Conservation (phyloP, 2,113 vertebrate genomes). For the Chloebia gouldiae region DNA sequence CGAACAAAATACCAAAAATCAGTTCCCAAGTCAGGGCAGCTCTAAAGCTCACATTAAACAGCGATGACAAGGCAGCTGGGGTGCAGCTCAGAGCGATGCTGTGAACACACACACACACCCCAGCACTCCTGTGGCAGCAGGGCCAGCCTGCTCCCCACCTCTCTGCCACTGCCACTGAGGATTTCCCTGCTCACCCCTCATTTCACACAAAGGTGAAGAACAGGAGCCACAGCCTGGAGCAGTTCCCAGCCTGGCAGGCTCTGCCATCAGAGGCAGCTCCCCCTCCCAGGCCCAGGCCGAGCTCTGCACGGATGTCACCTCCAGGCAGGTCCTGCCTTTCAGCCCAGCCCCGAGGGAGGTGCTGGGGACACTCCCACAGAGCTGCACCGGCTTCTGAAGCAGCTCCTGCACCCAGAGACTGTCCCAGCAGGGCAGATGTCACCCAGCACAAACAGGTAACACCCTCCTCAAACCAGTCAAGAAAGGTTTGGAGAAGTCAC, state of each 20-base stretch:
- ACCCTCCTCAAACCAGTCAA: accelerated
- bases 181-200: background rate
- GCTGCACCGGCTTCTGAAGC: background rate
- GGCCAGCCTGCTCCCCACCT: background rate
- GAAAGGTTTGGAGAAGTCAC: background rate
- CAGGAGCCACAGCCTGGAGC: background rate
- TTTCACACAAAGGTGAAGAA: accelerated
- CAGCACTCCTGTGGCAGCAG: background rate
- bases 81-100: background rate
- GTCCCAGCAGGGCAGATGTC: background rate
- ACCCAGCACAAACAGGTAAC: background rate
- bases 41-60: background rate
- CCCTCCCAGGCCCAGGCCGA: background rate
- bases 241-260: background rate
- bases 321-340: background rate
- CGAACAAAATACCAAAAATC: too few species aligned
- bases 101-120: background rate
- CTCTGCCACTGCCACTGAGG: accelerated
- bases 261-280: background rate
- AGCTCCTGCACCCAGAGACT: background rate
- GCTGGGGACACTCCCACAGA: background rate
- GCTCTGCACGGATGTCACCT: background rate
- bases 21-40: background rate
- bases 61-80: background rate
- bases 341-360: accelerated